These are phyloP conservation scores for Perca fluviatilis DNA, from an alignment of 2,113 vertebrate genomes.

Conservation along the genomic window DNA sequence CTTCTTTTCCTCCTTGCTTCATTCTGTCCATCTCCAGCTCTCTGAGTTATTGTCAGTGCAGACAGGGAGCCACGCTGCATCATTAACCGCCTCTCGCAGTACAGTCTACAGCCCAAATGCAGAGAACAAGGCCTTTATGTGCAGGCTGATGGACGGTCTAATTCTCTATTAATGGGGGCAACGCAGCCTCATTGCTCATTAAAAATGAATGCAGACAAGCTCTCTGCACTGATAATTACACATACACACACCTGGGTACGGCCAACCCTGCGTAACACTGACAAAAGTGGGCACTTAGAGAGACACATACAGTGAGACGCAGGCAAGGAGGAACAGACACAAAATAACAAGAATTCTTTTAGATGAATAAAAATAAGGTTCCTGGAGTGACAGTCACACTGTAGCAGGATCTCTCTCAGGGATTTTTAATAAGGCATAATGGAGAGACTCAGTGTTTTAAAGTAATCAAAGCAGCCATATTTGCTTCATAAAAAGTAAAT, in stretches of 20 bases:
- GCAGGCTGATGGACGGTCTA: conserved; percentile 75
- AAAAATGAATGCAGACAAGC: conserved; percentile 83
- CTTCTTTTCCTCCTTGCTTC: conserved; percentile 28
- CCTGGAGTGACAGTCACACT: conserved; percentile 9
- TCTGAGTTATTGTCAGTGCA: conserved; percentile 63
- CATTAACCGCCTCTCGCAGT: conserved; percentile 65
- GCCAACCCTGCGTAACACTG: conserved; percentile 37
- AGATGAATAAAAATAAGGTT: conserved; percentile 27
- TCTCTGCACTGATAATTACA: conserved; percentile 76
- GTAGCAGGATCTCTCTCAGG: neutral
- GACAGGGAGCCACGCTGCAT: conserved; percentile 58
- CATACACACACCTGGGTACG: conserved; percentile 68
- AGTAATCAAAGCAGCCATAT: conserved; percentile 32
- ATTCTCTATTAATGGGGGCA: conserved; percentile 83
- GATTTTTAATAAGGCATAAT: conserved; percentile 13
- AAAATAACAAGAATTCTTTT: conserved; percentile 41
- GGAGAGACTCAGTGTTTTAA: conserved; percentile 23
- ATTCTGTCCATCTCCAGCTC: conserved; percentile 61
- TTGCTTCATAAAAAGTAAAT: conserved; percentile 27
- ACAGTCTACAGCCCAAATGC: conserved; percentile 58
- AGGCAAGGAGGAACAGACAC: conserved; percentile 21
- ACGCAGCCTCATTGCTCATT: conserved; percentile 78
- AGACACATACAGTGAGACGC: conserved; percentile 38
- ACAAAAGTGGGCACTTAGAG: conserved; percentile 53
- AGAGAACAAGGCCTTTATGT: conserved; percentile 69